Conservation (phyloP, 2,888 invertebrate genomes). For the Lithodes maja region DNA sequence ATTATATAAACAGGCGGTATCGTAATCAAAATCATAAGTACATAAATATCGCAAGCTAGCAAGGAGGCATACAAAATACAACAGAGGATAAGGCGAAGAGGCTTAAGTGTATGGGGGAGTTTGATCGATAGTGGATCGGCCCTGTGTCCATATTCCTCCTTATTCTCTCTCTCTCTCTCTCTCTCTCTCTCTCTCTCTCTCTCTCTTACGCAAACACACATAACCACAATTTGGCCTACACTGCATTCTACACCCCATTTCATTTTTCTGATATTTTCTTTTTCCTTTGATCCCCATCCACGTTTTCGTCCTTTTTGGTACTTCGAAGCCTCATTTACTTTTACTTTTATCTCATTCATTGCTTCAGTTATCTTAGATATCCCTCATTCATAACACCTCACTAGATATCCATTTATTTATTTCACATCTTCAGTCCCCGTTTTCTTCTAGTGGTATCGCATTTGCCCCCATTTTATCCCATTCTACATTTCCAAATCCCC, state of each 20-base stretch:
- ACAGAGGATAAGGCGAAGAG: no score
- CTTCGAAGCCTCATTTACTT: not conserved
- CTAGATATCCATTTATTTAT: not conserved
- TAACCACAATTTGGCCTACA: not conserved
- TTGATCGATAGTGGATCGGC: not conserved
- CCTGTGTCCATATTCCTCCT: not conserved
- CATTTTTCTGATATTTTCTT: not conserved
- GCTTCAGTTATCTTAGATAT: not conserved
- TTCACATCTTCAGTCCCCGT: not conserved
- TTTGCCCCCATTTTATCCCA: not conserved
- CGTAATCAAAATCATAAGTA: no score
- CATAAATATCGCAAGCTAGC: no score
- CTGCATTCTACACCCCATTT: not conserved
- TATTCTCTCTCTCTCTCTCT: not conserved
- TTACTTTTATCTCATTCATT: not conserved
- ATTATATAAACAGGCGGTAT: no score
- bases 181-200: not conserved
- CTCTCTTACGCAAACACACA: not conserved
- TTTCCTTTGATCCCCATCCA: not conserved
- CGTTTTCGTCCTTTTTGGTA: not conserved
- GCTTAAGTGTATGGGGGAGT: conserved; percentile 31
- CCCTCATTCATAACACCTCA: not conserved
- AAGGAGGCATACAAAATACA: no score
- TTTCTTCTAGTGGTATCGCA: not conserved
- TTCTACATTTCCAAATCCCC: not conserved